Percentiles rank a stretch among this genome's conserved stretches.
phyloP scores from a whole-genome alignment of 2,888 invertebrate genomes.

The Cotesia congregata region DNA sequence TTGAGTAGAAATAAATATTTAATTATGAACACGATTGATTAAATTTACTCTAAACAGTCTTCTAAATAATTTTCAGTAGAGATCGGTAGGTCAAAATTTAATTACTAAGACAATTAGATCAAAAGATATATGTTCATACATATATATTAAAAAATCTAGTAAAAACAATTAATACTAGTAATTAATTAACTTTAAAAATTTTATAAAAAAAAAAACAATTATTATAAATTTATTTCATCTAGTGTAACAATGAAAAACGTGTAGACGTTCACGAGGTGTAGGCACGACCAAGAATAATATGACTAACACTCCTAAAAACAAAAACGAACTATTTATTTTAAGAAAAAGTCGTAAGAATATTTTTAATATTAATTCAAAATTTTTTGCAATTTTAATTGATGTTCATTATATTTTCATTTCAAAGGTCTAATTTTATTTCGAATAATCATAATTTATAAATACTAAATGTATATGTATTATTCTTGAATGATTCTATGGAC shows the following conservation, averaged over 20 bases:
- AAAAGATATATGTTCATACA: too few relatives aligned
- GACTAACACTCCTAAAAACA: slow-evolving; percentile 24
- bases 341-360: slow-evolving; percentile 41
- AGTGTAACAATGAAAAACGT: slow-evolving; percentile 17
- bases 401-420: slow-evolving; percentile 21
- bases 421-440: background rate
- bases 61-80: too few relatives aligned
- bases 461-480: too few relatives aligned
- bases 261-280: slow-evolving; percentile 44
- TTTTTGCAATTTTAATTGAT: slow-evolving; percentile 35
- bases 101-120: too few relatives aligned
- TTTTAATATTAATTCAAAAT: slow-evolving; percentile 24
- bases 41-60: too few relatives aligned
- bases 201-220: slow-evolving; percentile 15
- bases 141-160: too few relatives aligned
- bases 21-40: too few relatives aligned
- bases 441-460: too few relatives aligned
- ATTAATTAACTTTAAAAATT: background rate
- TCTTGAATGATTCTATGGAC: slow-evolving; percentile 41
- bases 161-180: too few relatives aligned
- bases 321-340: slow-evolving; percentile 25
- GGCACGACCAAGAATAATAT: slow-evolving; percentile 44
- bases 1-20: too few relatives aligned
- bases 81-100: too few relatives aligned
- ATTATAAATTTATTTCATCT: slow-evolving; percentile 14